A percentile compares a stretch with the other conserved stretches of the same genome.
These are phyloP conservation scores for Drosophila subpulchrella DNA, from an alignment of 1,140 invertebrate species.

Conservation along the genomic window DNA sequence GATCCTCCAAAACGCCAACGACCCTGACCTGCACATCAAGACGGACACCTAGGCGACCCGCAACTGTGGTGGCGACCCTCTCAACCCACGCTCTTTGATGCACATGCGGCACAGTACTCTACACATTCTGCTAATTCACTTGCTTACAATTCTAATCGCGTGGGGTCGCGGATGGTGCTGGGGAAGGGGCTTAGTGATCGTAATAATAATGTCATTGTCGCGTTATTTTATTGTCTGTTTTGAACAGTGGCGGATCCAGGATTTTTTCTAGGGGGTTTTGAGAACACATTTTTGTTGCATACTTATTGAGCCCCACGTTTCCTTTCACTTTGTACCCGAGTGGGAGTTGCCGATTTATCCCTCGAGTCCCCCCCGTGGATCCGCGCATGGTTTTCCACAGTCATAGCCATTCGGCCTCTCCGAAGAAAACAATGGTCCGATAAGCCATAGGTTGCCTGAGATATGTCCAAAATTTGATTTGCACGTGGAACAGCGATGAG, in stretches of 20 bases:
- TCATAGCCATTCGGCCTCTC: slow-evolving; percentile 30
- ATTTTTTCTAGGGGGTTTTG: no score
- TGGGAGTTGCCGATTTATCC: no score
- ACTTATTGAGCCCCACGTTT: no score
- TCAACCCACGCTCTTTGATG: slow-evolving; percentile 20
- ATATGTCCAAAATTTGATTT: slow-evolving; percentile 15
- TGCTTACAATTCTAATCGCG: slow-evolving; percentile 74
- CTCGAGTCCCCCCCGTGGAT: no score
- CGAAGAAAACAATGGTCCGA: slow-evolving; percentile 13
- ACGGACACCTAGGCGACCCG: slow-evolving; percentile 9
- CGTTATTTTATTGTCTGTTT: slow-evolving; percentile 60
- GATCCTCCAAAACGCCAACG: slow-evolving; percentile 5
- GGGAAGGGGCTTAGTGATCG: slow-evolving; percentile 21
- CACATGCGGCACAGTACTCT: slow-evolving; percentile 35
- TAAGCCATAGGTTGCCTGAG: neutral
- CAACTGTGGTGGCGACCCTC: slow-evolving; percentile 45
- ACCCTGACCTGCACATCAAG: slow-evolving; percentile 50
- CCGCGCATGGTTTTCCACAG: slow-evolving; percentile 17
- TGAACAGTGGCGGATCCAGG: slow-evolving; percentile 20
- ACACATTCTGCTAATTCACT: slow-evolving; percentile 63
- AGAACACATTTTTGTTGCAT: no score
- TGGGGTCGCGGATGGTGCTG: neutral
- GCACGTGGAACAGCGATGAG: slow-evolving; percentile 37
- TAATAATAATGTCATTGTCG: slow-evolving; percentile 82
- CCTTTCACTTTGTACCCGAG: no score